Evolutionary conservation across 1,140 invertebrate species (phyloP).

Genomic region (Diachasmimorpha longicaudata): DNA sequence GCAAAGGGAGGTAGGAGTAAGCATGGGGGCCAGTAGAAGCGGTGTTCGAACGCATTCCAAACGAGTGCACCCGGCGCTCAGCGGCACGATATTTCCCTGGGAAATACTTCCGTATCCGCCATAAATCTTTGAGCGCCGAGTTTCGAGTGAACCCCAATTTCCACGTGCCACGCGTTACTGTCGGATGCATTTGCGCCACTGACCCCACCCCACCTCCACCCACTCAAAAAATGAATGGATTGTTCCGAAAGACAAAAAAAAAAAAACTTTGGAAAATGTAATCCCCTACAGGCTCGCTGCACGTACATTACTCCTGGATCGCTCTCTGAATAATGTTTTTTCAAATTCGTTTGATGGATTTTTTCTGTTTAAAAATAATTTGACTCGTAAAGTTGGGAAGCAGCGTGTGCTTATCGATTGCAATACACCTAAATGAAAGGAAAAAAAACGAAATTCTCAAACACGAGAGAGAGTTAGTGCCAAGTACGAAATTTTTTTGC

Average conservation of each 20-base stretch:
- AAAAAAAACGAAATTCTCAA: neutral
- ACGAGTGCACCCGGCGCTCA: slow-evolving; percentile 45
- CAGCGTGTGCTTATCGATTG: neutral
- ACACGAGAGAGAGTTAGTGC: neutral
- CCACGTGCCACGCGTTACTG: slow-evolving; percentile 37
- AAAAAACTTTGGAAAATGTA: neutral
- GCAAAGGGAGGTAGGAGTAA: neutral
- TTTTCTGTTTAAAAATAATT: no score
- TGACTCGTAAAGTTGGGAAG: no score
- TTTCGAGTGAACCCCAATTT: slow-evolving; percentile 45
- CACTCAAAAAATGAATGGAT: neutral
- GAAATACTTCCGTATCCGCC: slow-evolving; percentile 54
- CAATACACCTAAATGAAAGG: neutral
- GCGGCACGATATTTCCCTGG: slow-evolving; percentile 46
- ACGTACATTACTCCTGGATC: no score
- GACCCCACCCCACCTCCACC: slow-evolving; percentile 6
- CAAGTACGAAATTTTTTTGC: neutral
- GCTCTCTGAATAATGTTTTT: no score
- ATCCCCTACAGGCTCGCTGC: no score
- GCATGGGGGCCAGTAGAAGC: slow-evolving; percentile 19
- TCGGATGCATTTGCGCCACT: slow-evolving; percentile 41
- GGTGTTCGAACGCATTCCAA: slow-evolving; percentile 51
- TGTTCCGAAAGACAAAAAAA: neutral
- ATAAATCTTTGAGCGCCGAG: slow-evolving; percentile 49
- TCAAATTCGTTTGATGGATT: no score